phyloP scores from a whole-genome alignment of 2,888 invertebrate genomes.

The Phengaris arion region DNA sequence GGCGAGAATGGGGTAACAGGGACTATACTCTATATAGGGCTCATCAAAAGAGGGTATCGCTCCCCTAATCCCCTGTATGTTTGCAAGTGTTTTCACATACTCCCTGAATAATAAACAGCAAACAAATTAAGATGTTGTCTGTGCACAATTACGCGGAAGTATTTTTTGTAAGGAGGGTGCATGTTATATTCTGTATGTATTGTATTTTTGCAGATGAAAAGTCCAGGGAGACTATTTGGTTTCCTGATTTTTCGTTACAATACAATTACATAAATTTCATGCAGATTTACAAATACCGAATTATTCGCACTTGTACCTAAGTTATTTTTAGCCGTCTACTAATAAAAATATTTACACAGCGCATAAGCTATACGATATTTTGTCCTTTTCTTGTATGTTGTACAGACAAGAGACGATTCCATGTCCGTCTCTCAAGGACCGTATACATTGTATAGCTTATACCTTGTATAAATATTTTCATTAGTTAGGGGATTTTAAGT shows the following conservation, averaged over 20 bases:
- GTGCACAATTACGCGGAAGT: conserved; percentile 18
- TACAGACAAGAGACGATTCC: too few relatives aligned
- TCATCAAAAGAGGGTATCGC: conserved; percentile 17
- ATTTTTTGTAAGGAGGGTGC: conserved; percentile 13
- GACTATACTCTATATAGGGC: background rate
- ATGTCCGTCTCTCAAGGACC: too few relatives aligned
- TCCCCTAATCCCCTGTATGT: conserved; percentile 4
- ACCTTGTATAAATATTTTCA: too few relatives aligned
- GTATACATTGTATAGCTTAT: too few relatives aligned
- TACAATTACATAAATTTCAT: background rate
- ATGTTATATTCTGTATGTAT: background rate
- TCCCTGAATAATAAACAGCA: conserved; percentile 23
- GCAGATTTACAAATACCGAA: background rate
- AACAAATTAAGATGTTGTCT: conserved; percentile 21
- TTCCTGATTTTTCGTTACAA: background rate
- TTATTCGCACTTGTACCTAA: too few relatives aligned
- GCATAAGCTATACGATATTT: too few relatives aligned
- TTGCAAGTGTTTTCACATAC: conserved; percentile 18
- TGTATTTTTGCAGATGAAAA: conserved; percentile 10
- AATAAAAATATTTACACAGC: too few relatives aligned
- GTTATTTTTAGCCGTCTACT: too few relatives aligned
- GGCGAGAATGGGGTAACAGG: background rate
- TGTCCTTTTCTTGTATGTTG: too few relatives aligned
- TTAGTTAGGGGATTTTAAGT: too few relatives aligned
- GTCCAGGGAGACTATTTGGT: background rate